Evolutionary conservation across 2,888 invertebrate species (phyloP), one percentile per base, ranked within the genome.

Genomic region (Acronicta alni): DNA sequence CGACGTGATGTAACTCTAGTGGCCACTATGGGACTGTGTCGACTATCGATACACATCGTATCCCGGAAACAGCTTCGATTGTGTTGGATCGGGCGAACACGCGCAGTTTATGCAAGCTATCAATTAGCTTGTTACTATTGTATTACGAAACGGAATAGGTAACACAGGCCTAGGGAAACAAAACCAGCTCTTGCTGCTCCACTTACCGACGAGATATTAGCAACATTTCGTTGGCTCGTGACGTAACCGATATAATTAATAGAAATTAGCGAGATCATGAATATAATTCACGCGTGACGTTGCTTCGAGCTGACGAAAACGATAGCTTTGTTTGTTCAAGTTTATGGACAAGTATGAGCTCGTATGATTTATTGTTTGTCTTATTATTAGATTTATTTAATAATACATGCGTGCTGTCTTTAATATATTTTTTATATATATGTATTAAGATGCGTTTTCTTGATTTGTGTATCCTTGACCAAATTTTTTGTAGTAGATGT

Each of bases 91-190:
- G 72, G 79, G 77, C 80, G 66, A 51, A 57, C 83, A 84, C 82
- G 83, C 82, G 78, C 75, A 72, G 81, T 91, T 93, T 92, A 92
- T 89, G 92, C 90, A 92, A 93, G 89, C 86, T 86, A 91, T 91
- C 87, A 89, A 92, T 92, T 92, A 93, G 89, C 83, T 80, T 70
- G 87, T 85, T 84, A 85, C 87, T 84, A 89, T 90, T 90, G 89
- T 89, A 77, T 93, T 92, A 89, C 89, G 86, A 84, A 88, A 92
- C 75, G 41, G 75, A 72, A 71, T 66, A 57, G 75, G 67, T 79
- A 80, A 78, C 73, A 71, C 69, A 76, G 81, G 80, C 80, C 75
- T 69, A 84, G 87, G 88, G 83, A 84, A 87, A 87, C 83, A 82
- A 80, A 77, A 85, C 82, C 66, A 63, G 81, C 80, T 79, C 42